A percentile compares a stretch with the other conserved stretches of the same genome.
Evolutionary conservation across 2,888 invertebrate genomes (phyloP).

Genomic region (Leptinotarsa rubiginosa): DNA sequence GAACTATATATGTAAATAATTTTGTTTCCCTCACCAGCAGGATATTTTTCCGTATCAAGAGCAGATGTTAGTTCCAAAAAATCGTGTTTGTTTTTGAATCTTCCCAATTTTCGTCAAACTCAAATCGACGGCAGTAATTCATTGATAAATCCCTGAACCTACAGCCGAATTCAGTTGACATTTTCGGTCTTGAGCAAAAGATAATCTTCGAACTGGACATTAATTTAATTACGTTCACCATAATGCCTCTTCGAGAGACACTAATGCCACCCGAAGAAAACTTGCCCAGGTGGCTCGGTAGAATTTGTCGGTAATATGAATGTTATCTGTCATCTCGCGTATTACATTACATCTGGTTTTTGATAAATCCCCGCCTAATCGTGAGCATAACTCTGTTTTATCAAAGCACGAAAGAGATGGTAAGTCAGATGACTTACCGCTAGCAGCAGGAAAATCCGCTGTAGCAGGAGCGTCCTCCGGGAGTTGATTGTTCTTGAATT

Average conservation of each 20-base stretch:
- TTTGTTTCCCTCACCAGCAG: too few species aligned
- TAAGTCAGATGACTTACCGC: neutral
- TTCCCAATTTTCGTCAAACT: neutral
- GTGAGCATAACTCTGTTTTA: conserved; percentile 55
- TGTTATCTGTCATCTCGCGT: conserved; percentile 54
- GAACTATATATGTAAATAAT: too few species aligned
- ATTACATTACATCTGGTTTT: conserved; percentile 61
- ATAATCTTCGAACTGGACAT: conserved; percentile 40
- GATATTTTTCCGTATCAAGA: too few species aligned
- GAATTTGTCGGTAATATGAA: conserved; percentile 46
- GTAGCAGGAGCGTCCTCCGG: neutral
- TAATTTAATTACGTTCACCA: conserved; percentile 44
- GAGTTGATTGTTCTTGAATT: neutral
- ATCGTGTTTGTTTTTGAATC: too few species aligned
- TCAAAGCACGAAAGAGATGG: conserved; percentile 33
- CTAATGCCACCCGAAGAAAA: conserved; percentile 40
- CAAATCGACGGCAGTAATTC: neutral
- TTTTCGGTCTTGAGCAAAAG: conserved; percentile 22
- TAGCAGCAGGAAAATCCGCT: neutral
- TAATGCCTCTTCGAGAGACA: conserved; percentile 43
- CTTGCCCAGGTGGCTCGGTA: conserved; percentile 54
- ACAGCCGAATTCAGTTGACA: neutral
- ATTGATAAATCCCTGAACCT: conserved; percentile 6
- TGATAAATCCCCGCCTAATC: conserved; percentile 58
- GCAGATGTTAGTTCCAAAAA: too few species aligned